These are phyloP conservation scores for Drosophila lacteicornis DNA, from an alignment of 1,140 invertebrate genomes.

Conservation along the genomic window DNA sequence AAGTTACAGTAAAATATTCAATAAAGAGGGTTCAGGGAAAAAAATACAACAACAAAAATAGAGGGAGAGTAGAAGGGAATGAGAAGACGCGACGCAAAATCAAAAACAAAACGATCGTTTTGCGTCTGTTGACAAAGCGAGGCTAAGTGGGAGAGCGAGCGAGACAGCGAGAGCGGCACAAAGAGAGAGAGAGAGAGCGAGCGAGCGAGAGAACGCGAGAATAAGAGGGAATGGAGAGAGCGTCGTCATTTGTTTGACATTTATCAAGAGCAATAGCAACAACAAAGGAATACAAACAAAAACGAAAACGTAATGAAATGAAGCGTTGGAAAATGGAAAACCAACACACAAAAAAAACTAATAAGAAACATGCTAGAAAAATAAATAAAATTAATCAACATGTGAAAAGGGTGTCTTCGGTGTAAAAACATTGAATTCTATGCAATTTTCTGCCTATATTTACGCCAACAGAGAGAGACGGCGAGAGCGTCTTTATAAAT, in stretches of 20 bases:
- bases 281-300: slow-evolving; percentile 17
- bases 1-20: slow-evolving; percentile 33
- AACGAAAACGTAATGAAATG: slow-evolving; percentile 1
- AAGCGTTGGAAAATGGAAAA: slow-evolving; percentile 5
- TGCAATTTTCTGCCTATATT: slow-evolving; percentile 71
- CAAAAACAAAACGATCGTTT: slow-evolving; percentile 58
- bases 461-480: slow-evolving; percentile 19
- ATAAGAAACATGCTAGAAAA: slow-evolving; percentile 16
- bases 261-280: slow-evolving; percentile 42
- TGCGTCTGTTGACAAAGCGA: slow-evolving; percentile 62
- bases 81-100: slow-evolving; percentile 40
- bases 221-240: not conserved
- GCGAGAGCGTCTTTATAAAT: slow-evolving; percentile 21
- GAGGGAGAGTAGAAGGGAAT: slow-evolving; percentile 5
- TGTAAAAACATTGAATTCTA: slow-evolving; percentile 38
- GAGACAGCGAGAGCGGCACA: slow-evolving; percentile 4
- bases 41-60: slow-evolving; percentile 15
- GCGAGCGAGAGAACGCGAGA: not conserved
- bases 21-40: slow-evolving; percentile 26
- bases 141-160: not conserved
- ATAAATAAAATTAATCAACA: slow-evolving; percentile 32
- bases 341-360: slow-evolving; percentile 16
- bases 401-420: slow-evolving; percentile 12
- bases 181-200: not conserved
- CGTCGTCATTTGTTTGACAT: slow-evolving; percentile 54